Conservation (phyloP, 2,113 vertebrate species). For the Scortum barcoo region DNA sequence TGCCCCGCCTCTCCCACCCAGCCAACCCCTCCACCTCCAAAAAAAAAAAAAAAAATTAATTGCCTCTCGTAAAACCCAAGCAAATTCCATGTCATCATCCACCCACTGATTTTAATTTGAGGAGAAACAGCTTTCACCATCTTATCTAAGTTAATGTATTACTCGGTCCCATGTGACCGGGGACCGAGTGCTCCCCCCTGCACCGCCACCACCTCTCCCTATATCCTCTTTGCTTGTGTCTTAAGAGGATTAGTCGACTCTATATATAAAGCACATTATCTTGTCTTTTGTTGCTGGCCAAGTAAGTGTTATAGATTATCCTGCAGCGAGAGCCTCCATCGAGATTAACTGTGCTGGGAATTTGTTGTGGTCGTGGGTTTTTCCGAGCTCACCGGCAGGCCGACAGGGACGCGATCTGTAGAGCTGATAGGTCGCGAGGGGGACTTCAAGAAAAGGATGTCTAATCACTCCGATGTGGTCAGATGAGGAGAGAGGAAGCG, state of each 20-base stretch:
- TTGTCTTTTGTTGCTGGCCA: conserved; percentile 75
- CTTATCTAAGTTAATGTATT: conserved; percentile 76
- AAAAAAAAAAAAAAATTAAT: conserved; percentile 66
- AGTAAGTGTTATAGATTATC: conserved; percentile 73
- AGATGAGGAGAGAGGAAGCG: conserved; percentile 6
- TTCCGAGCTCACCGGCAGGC: neutral
- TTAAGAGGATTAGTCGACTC: conserved; percentile 81
- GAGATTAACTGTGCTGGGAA: conserved; percentile 60
- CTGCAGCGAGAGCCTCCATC: conserved; percentile 43
- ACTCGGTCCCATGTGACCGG: conserved; percentile 60
- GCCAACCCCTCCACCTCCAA: conserved; percentile 15
- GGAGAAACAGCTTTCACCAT: conserved; percentile 69
- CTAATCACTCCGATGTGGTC: conserved; percentile 50
- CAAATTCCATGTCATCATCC: conserved; percentile 60
- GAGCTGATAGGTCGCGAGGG: conserved; percentile 48
- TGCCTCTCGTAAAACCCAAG: conserved; percentile 56
- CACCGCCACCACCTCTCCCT: conserved; percentile 2
- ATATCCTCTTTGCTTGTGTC: conserved; percentile 70
- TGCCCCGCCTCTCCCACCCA: conserved; percentile 2
- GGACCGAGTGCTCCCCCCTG: neutral
- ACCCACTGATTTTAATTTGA: conserved; percentile 70
- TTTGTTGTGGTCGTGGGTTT: conserved; percentile 20
- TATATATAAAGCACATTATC: conserved; percentile 81
- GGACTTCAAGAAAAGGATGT: conserved; percentile 46
- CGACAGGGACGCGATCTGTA: conserved; percentile 45